Evolutionary conservation across 2,888 invertebrate species (phyloP).

Genomic region (Athripsodes cinereus): DNA sequence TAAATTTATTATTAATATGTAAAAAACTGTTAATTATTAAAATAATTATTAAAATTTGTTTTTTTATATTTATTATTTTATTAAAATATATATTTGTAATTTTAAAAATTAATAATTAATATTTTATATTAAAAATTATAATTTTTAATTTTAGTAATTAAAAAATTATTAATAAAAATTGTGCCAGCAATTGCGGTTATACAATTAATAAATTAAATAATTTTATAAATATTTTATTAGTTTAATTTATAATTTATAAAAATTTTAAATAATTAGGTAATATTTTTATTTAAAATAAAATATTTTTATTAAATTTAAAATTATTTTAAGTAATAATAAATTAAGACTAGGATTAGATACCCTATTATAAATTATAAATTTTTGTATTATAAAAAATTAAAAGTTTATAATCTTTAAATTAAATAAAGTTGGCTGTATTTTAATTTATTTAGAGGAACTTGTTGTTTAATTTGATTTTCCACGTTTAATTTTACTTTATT

Average conservation of each 20-base stretch:
- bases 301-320: constrained; percentile 37
- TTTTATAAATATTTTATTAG: constrained; percentile 30
- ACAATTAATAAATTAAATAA: constrained; percentile 55
- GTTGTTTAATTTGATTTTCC: constrained; percentile 61
- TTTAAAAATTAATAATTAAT: constrained; percentile 41
- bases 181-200: constrained; percentile 69
- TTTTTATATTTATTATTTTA: constrained; percentile 26
- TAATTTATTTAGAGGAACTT: constrained; percentile 65
- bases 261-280: constrained; percentile 40
- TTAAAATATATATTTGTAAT: constrained; percentile 40
- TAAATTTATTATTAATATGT: constrained; percentile 30
- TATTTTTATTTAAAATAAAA: constrained; percentile 45
- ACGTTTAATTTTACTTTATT: constrained; percentile 51
- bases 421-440: constrained; percentile 66
- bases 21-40: neutral
- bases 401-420: constrained; percentile 55
- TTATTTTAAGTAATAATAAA: constrained; percentile 32
- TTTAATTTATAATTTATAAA: constrained; percentile 33
- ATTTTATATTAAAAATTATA: constrained; percentile 53
- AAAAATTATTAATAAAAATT: constrained; percentile 56
- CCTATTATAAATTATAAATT: constrained; percentile 54
- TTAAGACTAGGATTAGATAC: constrained; percentile 66
- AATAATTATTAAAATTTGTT: neutral
- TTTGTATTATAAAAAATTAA: constrained; percentile 47
- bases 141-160: constrained; percentile 55